A percentile compares a stretch with the other conserved stretches of the same genome.
These are phyloP conservation scores for Salvelinus alpinus DNA, from an alignment of 2,113 vertebrate species.

Conservation along the genomic window DNA sequence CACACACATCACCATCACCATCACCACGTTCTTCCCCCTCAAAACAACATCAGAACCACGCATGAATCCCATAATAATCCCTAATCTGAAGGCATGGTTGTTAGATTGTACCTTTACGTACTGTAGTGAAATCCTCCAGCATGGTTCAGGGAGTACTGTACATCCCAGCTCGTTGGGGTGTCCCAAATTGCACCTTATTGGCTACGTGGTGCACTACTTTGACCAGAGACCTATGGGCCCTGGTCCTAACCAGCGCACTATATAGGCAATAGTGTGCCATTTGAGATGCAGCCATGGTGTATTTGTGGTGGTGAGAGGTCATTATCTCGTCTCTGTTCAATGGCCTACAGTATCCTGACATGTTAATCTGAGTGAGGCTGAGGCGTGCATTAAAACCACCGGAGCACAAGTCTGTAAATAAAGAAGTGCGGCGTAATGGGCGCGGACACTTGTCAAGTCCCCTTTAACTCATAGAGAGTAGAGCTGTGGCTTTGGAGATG, in stretches of 20 bases:
- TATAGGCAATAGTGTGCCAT: too few species aligned
- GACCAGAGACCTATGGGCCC: too few species aligned
- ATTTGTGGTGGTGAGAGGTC: conserved; percentile 42
- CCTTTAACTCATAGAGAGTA: conserved; percentile 55
- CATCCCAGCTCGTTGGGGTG: conserved; percentile 16
- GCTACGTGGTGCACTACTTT: too few species aligned
- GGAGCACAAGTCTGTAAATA: conserved; percentile 52
- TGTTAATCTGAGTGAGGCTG: conserved; percentile 37
- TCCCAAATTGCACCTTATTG: conserved; percentile 47
- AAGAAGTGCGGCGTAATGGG: conserved; percentile 68
- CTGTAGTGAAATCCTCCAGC: background rate
- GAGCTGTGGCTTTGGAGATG: conserved; percentile 52
- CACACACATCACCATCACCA: too few species aligned
- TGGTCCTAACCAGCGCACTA: too few species aligned
- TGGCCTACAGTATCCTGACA: conserved; percentile 33
- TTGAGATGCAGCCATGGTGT: conserved; percentile 20
- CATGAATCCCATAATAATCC: conserved; percentile 28
- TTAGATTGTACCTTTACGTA: conserved; percentile 47
- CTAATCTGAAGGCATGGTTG: conserved; percentile 21
- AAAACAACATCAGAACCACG: background rate
- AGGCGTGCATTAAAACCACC: conserved; percentile 53
- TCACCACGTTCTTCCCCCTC: background rate
- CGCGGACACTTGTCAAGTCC: conserved; percentile 72
- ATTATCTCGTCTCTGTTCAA: conserved; percentile 48
- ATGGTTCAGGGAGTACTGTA: conserved; percentile 23